These are phyloP conservation scores for Amorpha juglandis DNA, from an alignment of 2,888 invertebrate species.

Conservation along the genomic window DNA sequence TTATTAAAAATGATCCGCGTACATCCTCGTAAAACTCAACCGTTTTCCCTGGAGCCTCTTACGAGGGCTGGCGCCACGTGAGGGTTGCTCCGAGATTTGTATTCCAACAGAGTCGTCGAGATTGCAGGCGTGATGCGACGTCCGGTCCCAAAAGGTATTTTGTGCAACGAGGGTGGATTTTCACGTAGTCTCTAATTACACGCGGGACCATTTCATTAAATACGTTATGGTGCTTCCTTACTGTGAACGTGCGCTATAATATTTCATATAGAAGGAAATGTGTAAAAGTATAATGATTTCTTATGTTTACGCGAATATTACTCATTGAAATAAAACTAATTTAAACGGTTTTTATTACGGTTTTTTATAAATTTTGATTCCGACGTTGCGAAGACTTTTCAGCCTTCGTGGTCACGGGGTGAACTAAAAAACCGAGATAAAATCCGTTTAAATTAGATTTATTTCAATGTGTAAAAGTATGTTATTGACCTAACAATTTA, in stretches of 20 bases:
- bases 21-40: background rate
- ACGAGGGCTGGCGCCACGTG: background rate
- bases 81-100: slow-evolving; percentile 6
- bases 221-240: background rate
- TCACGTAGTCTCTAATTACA: slow-evolving; percentile 19
- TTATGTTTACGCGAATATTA: no score
- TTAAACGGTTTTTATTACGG: no score
- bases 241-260: background rate
- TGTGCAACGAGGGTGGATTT: slow-evolving; percentile 3
- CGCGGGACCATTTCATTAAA: slow-evolving; percentile 19
- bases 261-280: background rate
- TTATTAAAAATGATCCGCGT: background rate
- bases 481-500: no score
- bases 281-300: background rate
- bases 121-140: slow-evolving; percentile 7
- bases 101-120: slow-evolving; percentile 12
- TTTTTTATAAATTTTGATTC: no score
- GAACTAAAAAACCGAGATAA: no score
- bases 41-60: background rate
- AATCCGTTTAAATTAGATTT: no score
- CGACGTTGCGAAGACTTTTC: no score
- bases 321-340: no score
- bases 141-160: slow-evolving; percentile 21
- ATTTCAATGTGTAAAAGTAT: no score
- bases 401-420: no score